Percentiles rank a stretch among this genome's conserved stretches.
Conservation (phyloP, 2,113 vertebrate genomes). For the Hypomesus transpacificus region DNA sequence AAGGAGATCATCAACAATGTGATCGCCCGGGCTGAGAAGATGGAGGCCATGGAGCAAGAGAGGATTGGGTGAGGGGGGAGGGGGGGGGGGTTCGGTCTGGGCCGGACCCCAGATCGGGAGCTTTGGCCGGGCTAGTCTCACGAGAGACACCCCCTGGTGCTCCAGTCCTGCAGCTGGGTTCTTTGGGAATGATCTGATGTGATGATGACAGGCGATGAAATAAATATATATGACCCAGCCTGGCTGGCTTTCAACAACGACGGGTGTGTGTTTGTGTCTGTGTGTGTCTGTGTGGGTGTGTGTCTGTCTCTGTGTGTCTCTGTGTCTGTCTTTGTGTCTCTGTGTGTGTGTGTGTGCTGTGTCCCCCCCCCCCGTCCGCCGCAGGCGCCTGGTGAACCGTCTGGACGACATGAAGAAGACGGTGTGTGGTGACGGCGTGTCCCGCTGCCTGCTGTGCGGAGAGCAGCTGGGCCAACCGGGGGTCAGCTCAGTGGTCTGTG, state of each 20-base stretch:
- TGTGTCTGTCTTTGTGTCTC: too few relatives aligned
- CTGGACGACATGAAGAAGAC: slow-evolving; percentile 92
- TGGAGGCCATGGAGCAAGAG: slow-evolving; percentile 97
- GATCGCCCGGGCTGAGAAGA: slow-evolving; percentile 91
- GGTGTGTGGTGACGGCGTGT: slow-evolving; percentile 87
- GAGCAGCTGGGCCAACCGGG: slow-evolving; percentile 85
- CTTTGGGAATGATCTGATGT: too few relatives aligned
- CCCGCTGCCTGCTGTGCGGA: slow-evolving; percentile 91
- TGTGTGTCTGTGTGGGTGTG: too few relatives aligned
- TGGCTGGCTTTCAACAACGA: too few relatives aligned
- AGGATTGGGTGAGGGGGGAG: slow-evolving; percentile 82
- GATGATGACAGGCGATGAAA: too few relatives aligned
- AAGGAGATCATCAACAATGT: slow-evolving; percentile 96
- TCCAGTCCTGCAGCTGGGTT: too few relatives aligned
- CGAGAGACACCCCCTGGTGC: too few relatives aligned
- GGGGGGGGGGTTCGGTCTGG: not conserved
- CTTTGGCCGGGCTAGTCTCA: too few relatives aligned
- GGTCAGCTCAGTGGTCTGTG: slow-evolving; percentile 85
- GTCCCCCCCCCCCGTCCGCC: slow-evolving; percentile 12
- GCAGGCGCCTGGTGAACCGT: slow-evolving; percentile 87
- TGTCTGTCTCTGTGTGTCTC: too few relatives aligned
- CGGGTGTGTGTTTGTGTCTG: too few relatives aligned
- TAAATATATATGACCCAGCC: too few relatives aligned
- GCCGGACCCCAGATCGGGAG: too few relatives aligned
- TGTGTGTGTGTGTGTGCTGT: slow-evolving; percentile 2